Conservation (phyloP, 2,888 invertebrate species). For the Mimachlamys varia region DNA sequence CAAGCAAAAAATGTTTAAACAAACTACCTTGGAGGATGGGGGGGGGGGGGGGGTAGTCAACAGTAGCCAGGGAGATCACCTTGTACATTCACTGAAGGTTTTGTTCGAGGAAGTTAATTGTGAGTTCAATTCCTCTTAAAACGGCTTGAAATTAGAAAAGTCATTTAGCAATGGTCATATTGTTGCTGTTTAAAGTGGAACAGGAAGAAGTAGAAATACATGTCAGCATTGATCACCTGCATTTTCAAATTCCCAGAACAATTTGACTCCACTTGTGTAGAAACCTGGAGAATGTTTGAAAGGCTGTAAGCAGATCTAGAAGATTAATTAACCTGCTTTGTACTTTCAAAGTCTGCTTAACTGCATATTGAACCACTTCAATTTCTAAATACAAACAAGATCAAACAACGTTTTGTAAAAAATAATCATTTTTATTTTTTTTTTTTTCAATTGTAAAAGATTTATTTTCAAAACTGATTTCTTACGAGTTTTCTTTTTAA, state of each 20-base stretch:
- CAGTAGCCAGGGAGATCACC: too few species aligned
- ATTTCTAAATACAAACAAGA: background rate
- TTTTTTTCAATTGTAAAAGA: background rate
- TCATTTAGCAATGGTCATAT: background rate
- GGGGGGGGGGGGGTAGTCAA: too few species aligned
- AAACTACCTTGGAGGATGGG: too few species aligned
- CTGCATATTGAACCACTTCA: background rate
- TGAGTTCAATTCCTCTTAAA: background rate
- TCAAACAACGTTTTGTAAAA: background rate
- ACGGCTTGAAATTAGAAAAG: background rate
- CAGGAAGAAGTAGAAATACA: slow-evolving; percentile 1
- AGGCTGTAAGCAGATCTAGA: background rate
- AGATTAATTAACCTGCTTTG: background rate
- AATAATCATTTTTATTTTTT: background rate
- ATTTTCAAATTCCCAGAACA: slow-evolving; percentile 10
- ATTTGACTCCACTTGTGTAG: background rate
- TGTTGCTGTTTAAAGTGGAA: background rate
- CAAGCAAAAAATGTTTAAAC: too few species aligned
- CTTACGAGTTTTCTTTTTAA: slow-evolving; percentile 9
- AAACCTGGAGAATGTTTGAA: background rate
- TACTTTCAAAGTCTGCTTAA: background rate
- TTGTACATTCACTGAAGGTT: too few species aligned
- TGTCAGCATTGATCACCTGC: background rate
- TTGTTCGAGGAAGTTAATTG: too few species aligned
- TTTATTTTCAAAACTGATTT: background rate